phyloP scores from a whole-genome alignment of 1,140 invertebrate genomes.

The Fopius arisanus region DNA sequence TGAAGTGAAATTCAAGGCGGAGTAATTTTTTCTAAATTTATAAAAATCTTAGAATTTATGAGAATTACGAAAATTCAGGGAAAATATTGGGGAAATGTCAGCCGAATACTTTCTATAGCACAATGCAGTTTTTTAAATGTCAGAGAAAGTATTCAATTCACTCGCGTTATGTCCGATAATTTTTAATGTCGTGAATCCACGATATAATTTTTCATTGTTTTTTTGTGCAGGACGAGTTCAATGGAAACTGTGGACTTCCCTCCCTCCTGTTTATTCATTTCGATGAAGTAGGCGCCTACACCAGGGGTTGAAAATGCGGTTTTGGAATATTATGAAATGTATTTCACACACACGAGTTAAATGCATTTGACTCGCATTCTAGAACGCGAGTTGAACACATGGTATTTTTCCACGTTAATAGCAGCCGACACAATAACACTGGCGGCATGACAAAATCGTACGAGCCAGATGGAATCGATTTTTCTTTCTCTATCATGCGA shows the following conservation, averaged over 20 bases:
- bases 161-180: neutral
- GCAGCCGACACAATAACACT: neutral
- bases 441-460: neutral
- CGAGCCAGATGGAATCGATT: neutral
- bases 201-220: neutral
- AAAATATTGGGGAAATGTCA: too few relatives aligned
- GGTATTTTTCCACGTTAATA: neutral
- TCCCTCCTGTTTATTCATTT: neutral
- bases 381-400: neutral
- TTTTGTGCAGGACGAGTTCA: neutral
- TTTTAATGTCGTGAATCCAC: neutral
- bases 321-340: constrained; percentile 25
- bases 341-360: neutral
- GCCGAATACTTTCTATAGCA: too few relatives aligned
- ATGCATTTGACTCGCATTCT: constrained; percentile 7
- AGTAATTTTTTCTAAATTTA: too few relatives aligned
- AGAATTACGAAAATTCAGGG: too few relatives aligned
- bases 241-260: neutral
- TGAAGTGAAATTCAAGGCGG: too few relatives aligned
- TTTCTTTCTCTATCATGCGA: neutral
- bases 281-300: neutral
- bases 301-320: constrained; percentile 10
- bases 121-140: too few relatives aligned
- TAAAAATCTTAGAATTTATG: too few relatives aligned
- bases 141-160: neutral